A percentile compares a stretch with the other conserved stretches of the same genome.
phyloP scores from a whole-genome alignment of 2,113 vertebrate species.

The Onychostoma macrolepis region DNA sequence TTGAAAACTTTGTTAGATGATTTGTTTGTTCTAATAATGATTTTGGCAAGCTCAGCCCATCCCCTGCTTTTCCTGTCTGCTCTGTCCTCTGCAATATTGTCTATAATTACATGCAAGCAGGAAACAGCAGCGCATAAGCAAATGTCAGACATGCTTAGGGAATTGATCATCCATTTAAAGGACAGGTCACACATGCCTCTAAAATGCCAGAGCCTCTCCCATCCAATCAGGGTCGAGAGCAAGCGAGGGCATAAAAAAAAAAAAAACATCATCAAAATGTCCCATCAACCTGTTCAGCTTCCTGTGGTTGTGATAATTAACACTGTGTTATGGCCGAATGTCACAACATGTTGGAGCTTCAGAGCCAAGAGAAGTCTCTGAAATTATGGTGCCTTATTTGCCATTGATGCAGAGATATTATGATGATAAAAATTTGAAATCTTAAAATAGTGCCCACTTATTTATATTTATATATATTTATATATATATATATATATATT shows the following conservation, averaged over 20 bases:
- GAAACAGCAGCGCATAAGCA: constrained; percentile 54
- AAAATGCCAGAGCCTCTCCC: constrained; percentile 56
- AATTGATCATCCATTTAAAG: constrained; percentile 61
- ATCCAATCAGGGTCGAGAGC: constrained; percentile 45
- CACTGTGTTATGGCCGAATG: constrained; percentile 31
- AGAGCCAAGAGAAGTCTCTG: constrained; percentile 23
- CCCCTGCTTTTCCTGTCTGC: not conserved
- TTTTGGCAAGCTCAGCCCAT: constrained; percentile 18
- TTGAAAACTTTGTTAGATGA: constrained; percentile 23
- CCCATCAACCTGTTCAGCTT: constrained; percentile 52
- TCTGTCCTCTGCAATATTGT: constrained; percentile 42
- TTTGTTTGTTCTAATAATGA: constrained; percentile 34
- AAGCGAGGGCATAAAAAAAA: constrained; percentile 38
- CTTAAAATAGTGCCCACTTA: not conserved
- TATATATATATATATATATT: too few relatives aligned
- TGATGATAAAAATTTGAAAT: not conserved
- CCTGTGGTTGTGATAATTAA: constrained; percentile 54
- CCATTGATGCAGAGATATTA: not conserved
- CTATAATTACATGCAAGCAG: constrained; percentile 51
- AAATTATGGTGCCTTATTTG: not conserved
- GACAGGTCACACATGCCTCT: constrained; percentile 54
- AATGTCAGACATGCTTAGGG: constrained; percentile 51
- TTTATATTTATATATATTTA: too few relatives aligned
- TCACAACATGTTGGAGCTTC: constrained; percentile 47
- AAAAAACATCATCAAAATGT: constrained; percentile 36